These are phyloP conservation scores for Semnornis frantzii DNA, from an alignment of 2,113 vertebrate species.

Conservation along the genomic window DNA sequence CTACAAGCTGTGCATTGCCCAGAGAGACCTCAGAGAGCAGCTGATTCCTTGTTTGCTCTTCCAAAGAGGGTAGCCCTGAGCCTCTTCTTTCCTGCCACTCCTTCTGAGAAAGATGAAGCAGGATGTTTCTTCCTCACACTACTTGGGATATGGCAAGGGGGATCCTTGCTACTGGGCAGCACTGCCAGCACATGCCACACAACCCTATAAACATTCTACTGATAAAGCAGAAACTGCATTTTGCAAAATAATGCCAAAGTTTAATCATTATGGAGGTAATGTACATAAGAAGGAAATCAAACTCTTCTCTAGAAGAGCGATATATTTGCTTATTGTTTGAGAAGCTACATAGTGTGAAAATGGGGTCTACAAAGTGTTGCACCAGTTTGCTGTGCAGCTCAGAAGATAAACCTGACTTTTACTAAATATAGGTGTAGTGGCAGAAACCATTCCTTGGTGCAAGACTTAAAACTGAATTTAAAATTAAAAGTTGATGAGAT, in stretches of 20 bases:
- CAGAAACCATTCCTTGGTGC: not conserved
- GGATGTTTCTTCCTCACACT: not conserved
- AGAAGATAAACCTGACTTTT: not conserved
- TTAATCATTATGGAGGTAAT: not conserved
- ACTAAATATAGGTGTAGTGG: not conserved
- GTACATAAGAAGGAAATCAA: not conserved
- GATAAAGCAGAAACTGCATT: not conserved
- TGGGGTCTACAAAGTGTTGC: not conserved
- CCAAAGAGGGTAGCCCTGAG: not conserved
- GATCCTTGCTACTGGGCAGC: accelerated
- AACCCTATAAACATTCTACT: not conserved
- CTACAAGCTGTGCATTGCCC: not conserved
- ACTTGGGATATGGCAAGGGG: not conserved
- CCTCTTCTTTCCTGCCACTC: not conserved
- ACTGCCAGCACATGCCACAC: not conserved
- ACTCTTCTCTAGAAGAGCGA: not conserved
- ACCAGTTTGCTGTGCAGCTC: not conserved
- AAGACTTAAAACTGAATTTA: not conserved
- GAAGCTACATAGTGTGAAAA: not conserved
- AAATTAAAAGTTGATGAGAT: not conserved
- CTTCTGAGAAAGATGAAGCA: not conserved
- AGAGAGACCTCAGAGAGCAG: not conserved
- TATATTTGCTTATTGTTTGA: not conserved
- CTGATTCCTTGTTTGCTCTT: slow-evolving; percentile 2
- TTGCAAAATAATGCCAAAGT: not conserved